Evolutionary conservation across 2,797 vertebrate genomes (phyloP).

Genomic region (Enteromius argenteus): DNA sequence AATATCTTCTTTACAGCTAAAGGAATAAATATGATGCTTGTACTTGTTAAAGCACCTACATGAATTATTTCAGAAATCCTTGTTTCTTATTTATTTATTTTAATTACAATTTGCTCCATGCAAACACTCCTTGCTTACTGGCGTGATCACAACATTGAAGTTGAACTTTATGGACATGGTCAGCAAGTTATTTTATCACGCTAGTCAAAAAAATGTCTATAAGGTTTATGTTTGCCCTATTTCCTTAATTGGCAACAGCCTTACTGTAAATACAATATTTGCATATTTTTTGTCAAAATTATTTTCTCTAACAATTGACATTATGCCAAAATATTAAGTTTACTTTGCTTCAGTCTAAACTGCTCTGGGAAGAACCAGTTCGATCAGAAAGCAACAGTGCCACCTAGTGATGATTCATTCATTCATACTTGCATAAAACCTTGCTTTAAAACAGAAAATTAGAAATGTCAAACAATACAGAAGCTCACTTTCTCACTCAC

Average conservation of each 20-base stretch:
- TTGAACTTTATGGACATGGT: background rate
- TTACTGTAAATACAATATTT: background rate
- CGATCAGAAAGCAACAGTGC: conserved; percentile 69
- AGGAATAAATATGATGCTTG: background rate
- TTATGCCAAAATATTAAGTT: background rate
- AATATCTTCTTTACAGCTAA: background rate
- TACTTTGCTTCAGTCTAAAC: background rate
- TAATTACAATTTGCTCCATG: background rate
- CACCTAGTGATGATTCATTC: conserved; percentile 62
- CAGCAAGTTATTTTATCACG: background rate
- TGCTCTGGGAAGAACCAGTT: background rate
- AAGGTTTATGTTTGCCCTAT: background rate
- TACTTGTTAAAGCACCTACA: no score
- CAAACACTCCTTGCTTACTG: background rate
- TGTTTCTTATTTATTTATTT: no score
- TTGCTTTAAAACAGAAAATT: conserved; percentile 10
- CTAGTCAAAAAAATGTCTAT: background rate
- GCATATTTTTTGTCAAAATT: background rate
- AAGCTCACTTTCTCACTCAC: background rate
- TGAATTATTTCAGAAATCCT: background rate
- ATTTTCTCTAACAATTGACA: background rate
- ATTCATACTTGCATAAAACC: conserved; percentile 15
- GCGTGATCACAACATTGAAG: background rate
- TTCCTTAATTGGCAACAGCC: background rate
- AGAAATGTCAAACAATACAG: background rate